These are phyloP conservation scores for Tenthredo scrophulariae DNA, from an alignment of 2,888 invertebrate genomes.

Conservation along the genomic window DNA sequence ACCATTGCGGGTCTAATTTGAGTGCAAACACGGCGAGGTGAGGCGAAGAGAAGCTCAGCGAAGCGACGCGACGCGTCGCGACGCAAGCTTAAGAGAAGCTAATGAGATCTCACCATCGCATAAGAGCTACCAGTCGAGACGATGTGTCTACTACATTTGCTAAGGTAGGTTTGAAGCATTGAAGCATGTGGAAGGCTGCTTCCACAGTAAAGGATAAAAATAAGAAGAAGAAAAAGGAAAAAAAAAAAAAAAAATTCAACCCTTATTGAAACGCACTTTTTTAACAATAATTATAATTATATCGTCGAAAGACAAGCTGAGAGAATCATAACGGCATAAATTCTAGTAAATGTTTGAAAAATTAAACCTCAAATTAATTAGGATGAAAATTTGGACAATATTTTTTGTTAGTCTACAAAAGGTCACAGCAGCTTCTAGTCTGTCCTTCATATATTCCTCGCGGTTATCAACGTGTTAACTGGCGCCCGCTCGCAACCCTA, in stretches of 20 bases:
- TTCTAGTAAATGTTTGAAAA: too few species aligned
- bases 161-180: background rate
- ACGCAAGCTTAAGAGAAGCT: slow-evolving; percentile 45
- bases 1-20: slow-evolving; percentile 68
- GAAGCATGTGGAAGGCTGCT: background rate
- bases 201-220: background rate
- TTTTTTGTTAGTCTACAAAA: background rate
- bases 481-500: background rate
- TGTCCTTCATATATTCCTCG: background rate
- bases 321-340: background rate
- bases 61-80: background rate
- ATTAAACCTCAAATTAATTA: background rate
- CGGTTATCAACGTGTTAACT: slow-evolving; percentile 5
- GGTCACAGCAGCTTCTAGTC: background rate
- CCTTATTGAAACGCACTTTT: background rate
- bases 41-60: slow-evolving; percentile 57
- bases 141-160: slow-evolving; percentile 26
- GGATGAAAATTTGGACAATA: background rate
- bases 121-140: slow-evolving; percentile 10
- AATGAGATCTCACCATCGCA: slow-evolving; percentile 40
- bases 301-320: background rate
- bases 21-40: slow-evolving; percentile 64
- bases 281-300: background rate
- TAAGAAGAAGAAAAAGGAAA: background rate
- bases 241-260: background rate